Evolutionary conservation across 2,797 vertebrate species (phyloP).

Genomic region (Champsocephalus gunnari): DNA sequence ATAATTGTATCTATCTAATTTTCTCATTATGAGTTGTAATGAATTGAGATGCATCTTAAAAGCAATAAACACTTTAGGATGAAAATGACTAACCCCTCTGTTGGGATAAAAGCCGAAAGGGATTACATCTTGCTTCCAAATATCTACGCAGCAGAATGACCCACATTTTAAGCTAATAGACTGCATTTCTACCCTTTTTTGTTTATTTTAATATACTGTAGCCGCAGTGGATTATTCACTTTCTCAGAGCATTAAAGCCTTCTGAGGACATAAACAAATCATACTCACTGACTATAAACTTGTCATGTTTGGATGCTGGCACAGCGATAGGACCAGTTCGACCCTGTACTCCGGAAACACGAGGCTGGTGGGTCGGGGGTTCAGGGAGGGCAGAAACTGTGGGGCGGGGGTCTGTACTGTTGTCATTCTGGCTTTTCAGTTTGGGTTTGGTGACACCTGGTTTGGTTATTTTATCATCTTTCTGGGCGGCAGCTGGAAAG

Average conservation of each 20-base stretch:
- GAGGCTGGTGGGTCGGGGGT: constrained; percentile 31
- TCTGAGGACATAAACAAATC: not conserved
- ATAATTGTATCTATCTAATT: constrained; percentile 1
- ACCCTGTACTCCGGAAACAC: constrained; percentile 13
- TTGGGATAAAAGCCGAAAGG: not conserved
- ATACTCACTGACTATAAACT: constrained; percentile 88
- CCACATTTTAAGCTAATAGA: not conserved
- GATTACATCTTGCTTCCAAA: not conserved
- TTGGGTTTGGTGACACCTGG: constrained; percentile 24
- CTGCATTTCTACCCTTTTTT: not conserved
- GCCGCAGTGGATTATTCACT: not conserved
- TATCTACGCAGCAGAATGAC: not conserved
- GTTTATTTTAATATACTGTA: not conserved
- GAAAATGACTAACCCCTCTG: not conserved
- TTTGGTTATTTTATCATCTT: constrained; percentile 26
- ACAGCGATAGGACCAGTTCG: constrained; percentile 72
- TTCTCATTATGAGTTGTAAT: constrained; percentile 1
- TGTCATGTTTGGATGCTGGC: constrained; percentile 72
- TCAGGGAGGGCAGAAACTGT: not conserved
- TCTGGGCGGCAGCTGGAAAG: constrained; percentile 17
- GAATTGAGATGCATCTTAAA: not conserved
- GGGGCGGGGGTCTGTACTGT: constrained; percentile 8
- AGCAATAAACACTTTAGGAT: not conserved
- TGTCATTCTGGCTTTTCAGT: constrained; percentile 17
- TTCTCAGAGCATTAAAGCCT: not conserved